Evolutionary conservation across 2,797 vertebrate species (phyloP).

Genomic region (Tarsius wallacei): DNA sequence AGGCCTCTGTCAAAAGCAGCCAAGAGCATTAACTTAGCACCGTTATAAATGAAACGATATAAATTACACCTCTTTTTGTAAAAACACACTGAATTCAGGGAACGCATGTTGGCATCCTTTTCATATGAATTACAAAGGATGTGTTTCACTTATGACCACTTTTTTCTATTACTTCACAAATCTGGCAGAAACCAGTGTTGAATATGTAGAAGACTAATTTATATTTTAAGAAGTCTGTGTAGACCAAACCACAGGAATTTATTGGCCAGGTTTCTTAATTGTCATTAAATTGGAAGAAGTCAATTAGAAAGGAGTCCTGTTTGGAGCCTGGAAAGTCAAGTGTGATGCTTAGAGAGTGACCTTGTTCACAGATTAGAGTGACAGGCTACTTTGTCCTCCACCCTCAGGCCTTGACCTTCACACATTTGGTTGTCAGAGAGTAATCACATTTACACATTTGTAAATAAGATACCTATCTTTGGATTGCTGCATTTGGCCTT

Average conservation of each 20-base stretch:
- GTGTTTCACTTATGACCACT: conserved; percentile 70
- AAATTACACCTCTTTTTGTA: conserved; percentile 77
- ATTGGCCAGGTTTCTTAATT: conserved; percentile 67
- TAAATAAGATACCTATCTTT: background rate
- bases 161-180: conserved; percentile 80
- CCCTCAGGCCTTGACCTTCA: fast-evolving
- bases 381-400: background rate
- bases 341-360: background rate
- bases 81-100: conserved; percentile 63
- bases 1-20: conserved; percentile 79
- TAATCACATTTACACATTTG: background rate
- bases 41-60: conserved; percentile 80
- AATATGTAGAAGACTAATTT: conserved; percentile 71
- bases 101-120: conserved; percentile 79
- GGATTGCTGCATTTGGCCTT: conserved; percentile 28
- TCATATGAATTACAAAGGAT: conserved; percentile 81
- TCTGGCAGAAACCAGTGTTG: conserved; percentile 59
- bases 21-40: conserved; percentile 76
- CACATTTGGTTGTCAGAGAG: background rate
- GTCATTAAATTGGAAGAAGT: conserved; percentile 72
- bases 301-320: conserved; percentile 67
- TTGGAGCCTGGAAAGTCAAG: background rate
- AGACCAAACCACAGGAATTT: conserved; percentile 67
- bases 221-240: conserved; percentile 70
- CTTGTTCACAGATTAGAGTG: background rate